These are phyloP conservation scores for Catharus bicknelli DNA, from an alignment of 2,113 vertebrate genomes.

Conservation along the genomic window DNA sequence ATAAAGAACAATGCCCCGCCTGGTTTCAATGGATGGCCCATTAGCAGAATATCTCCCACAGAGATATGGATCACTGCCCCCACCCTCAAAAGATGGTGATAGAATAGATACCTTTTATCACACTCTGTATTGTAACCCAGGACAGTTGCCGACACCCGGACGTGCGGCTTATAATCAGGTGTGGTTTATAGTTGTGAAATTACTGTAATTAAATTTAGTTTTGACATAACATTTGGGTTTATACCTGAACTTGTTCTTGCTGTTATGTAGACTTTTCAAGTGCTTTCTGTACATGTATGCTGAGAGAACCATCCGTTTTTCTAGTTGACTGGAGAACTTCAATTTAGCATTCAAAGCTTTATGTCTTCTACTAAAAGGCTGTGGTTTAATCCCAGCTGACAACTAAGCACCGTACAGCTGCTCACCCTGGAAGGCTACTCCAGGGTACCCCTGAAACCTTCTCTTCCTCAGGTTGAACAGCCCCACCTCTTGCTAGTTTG, in stretches of 20 bases:
- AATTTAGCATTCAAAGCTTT: background rate
- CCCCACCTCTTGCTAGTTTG: background rate
- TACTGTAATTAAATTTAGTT: background rate
- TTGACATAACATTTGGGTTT: accelerated
- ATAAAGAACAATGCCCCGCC: no score
- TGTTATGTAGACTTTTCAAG: background rate
- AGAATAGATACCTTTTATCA: no score
- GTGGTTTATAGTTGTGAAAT: no score
- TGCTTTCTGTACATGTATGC: background rate
- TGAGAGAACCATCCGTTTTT: background rate
- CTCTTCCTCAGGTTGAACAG: background rate
- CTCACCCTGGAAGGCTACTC: background rate
- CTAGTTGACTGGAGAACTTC: background rate
- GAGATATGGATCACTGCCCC: no score
- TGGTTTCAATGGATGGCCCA: no score
- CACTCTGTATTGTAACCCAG: no score
- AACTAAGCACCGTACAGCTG: background rate
- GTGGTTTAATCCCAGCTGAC: background rate
- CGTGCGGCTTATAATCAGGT: no score
- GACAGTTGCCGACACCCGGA: no score
- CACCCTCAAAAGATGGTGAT: no score
- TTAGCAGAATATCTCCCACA: no score
- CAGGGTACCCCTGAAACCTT: background rate
- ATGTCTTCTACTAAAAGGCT: background rate
- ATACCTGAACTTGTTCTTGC: background rate